Base-by-base conservation (phyloP, 1,140 invertebrate species). In the Papilio helenus region DNA sequence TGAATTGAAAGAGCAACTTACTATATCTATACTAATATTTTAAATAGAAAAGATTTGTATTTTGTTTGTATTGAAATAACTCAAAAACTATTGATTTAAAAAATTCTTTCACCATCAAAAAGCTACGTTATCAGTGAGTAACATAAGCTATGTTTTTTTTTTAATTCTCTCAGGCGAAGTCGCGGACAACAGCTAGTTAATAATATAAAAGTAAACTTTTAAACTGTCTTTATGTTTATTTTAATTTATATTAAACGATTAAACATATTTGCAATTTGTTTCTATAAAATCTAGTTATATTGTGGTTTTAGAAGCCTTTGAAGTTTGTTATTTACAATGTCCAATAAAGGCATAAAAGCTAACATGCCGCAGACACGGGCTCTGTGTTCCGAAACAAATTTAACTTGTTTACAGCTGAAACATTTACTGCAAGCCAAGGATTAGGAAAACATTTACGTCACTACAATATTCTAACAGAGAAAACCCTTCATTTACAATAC, bases 251-350 rank as follows among this genome's bases (percentile, higher is more conserved):
- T 46, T 46, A 46, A 14, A 16, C 12, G 14, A 0, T 46, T 26
- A 2, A 3, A 68, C 29, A 68, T 65, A 65, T 65, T 26, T 5
- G 23, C 61, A 68, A 68, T 68, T 68, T 68, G 16, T 68, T 68
- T 29, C 3, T 34, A 16, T 29, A 7, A 61, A 61, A 61, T 26
- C 16, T 68, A 46, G 44, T 46, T 46, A 16, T 34, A 16, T 34
- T 23, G 9, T 23, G 10, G 61, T 29, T 68, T 68, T 29, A 68
- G 12, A 34, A 34, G 61, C 61, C 26, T 68, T 68, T 68, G 61
- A 68, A 68, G 61, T 68, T 68, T 68, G 26, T 68, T 68, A 68
- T 68, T 68, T 68, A 68, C 61, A 68, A 68, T 68, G 61, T 68
- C 61, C 61, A 68, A 68, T 68, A 68, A 68, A 68, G 10, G 61